These are phyloP conservation scores for Protosalanx chinensis DNA, from an alignment of 2,797 vertebrate genomes.

Conservation along the genomic window DNA sequence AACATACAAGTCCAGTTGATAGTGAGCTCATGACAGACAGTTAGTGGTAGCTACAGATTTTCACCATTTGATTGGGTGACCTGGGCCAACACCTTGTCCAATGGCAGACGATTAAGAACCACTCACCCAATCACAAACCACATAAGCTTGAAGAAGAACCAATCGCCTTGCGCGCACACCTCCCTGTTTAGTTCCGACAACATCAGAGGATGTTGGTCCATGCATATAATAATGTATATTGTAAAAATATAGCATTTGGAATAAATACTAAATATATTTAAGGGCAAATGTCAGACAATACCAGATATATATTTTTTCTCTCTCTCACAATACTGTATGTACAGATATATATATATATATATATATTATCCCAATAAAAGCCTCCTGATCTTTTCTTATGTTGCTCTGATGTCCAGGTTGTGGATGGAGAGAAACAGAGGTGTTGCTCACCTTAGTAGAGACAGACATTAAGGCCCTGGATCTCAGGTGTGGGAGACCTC, in stretches of 20 bases:
- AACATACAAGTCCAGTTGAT: constrained; percentile 63
- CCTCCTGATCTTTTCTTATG: not conserved
- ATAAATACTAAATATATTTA: constrained; percentile 77
- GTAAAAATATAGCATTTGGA: constrained; percentile 78
- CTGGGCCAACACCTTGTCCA: constrained; percentile 36
- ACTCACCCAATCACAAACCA: constrained; percentile 51
- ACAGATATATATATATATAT: constrained; percentile 6
- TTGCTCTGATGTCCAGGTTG: constrained; percentile 12
- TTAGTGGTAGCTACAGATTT: constrained; percentile 57
- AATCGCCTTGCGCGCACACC: constrained; percentile 18
- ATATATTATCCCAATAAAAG: not conserved
- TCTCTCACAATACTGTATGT: constrained; percentile 67
- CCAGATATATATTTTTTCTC: constrained; percentile 57
- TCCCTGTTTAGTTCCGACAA: constrained; percentile 43
- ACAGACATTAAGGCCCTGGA: too few relatives aligned
- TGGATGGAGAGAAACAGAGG: constrained; percentile 20
- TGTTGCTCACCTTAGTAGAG: not conserved
- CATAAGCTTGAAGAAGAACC: constrained; percentile 34
- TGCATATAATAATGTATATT: constrained; percentile 74
- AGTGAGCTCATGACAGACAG: constrained; percentile 63
- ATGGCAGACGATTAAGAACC: constrained; percentile 38
- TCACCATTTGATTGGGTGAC: constrained; percentile 52
- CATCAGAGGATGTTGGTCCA: constrained; percentile 64
- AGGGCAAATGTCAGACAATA: constrained; percentile 68
- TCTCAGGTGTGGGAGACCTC: too few relatives aligned